These are phyloP conservation scores for Hyperoplus immaculatus DNA, from an alignment of 2,797 vertebrate species.

Conservation along the genomic window DNA sequence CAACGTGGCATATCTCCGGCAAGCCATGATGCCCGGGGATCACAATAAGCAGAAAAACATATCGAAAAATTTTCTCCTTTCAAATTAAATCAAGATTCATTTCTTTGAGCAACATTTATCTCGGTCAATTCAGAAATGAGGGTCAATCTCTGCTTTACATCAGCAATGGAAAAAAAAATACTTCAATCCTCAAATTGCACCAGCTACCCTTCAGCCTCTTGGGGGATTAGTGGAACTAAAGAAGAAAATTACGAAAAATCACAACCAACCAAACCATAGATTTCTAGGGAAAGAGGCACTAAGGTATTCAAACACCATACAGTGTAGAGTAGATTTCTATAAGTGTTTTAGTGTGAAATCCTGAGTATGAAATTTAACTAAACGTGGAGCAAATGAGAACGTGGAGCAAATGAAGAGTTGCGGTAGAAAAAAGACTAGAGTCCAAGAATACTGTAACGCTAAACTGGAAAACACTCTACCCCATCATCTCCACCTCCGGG, in stretches of 20 bases:
- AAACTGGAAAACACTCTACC: constrained; percentile 55
- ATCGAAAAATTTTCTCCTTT: not conserved
- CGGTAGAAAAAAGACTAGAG: constrained; percentile 29
- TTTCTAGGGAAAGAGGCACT: constrained; percentile 27
- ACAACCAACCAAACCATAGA: constrained; percentile 34
- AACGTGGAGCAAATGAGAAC: constrained; percentile 9
- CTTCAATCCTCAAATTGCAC: constrained; percentile 36
- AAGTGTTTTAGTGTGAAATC: constrained; percentile 1
- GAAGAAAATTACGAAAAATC: constrained; percentile 72
- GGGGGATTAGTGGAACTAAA: constrained; percentile 12
- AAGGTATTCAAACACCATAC: constrained; percentile 29
- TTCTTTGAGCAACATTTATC: constrained; percentile 1
- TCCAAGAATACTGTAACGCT: constrained; percentile 72
- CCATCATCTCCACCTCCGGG: constrained; percentile 61
- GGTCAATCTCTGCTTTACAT: constrained; percentile 29
- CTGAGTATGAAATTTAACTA: constrained; percentile 3
- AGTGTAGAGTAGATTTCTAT: constrained; percentile 14
- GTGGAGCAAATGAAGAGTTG: constrained; percentile 7
- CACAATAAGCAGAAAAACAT: constrained; percentile 55
- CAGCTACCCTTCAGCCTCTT: constrained; percentile 35
- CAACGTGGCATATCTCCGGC: constrained; percentile 60
- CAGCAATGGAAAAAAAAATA: constrained; percentile 48
- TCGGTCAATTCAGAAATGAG: constrained; percentile 32
- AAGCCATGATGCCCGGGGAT: constrained; percentile 49
- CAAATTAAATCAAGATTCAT: not conserved